phyloP scores from a whole-genome alignment of 2,113 vertebrate species.

The Hoplias malabaricus region DNA sequence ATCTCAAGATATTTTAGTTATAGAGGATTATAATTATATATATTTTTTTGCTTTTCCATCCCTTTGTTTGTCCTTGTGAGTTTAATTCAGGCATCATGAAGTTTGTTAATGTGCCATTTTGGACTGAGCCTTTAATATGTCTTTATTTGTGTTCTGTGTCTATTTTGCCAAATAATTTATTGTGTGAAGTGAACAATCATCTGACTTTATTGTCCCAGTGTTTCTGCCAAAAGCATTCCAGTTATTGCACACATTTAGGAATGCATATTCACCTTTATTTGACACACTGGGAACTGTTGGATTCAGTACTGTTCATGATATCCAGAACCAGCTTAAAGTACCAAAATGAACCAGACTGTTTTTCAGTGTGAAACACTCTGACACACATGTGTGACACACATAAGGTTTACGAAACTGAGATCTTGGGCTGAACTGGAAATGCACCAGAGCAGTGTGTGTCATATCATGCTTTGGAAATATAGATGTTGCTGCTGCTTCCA shows the following conservation, averaged over 20 bases:
- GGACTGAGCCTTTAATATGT: conserved; percentile 1
- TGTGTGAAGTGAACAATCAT: not conserved
- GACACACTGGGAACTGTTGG: not conserved
- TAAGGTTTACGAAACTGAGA: not conserved
- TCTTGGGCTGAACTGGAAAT: conserved; percentile 2
- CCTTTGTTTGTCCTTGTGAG: not conserved
- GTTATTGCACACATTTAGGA: not conserved
- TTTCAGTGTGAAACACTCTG: not conserved
- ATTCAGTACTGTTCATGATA: not conserved
- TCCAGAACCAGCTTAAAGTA: not conserved
- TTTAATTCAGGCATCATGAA: conserved; percentile 12
- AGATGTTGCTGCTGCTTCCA: conserved; percentile 64
- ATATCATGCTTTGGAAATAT: conserved; percentile 37
- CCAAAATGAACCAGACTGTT: not conserved
- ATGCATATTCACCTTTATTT: not conserved
- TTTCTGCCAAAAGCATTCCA: not conserved
- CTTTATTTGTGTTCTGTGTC: not conserved
- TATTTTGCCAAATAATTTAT: conserved; percentile 29
- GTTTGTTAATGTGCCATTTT: conserved; percentile 22
- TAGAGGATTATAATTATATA: not conserved
- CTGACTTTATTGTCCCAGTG: not conserved
- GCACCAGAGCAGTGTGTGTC: not conserved
- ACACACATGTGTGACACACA: too few species aligned
- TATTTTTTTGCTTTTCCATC: not conserved
- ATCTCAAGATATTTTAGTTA: not conserved